A percentile compares a stretch with the other conserved stretches of the same genome.
These are phyloP conservation scores for Gallinago jamesoni DNA, from an alignment of 2,113 vertebrate species.

Conservation along the genomic window DNA sequence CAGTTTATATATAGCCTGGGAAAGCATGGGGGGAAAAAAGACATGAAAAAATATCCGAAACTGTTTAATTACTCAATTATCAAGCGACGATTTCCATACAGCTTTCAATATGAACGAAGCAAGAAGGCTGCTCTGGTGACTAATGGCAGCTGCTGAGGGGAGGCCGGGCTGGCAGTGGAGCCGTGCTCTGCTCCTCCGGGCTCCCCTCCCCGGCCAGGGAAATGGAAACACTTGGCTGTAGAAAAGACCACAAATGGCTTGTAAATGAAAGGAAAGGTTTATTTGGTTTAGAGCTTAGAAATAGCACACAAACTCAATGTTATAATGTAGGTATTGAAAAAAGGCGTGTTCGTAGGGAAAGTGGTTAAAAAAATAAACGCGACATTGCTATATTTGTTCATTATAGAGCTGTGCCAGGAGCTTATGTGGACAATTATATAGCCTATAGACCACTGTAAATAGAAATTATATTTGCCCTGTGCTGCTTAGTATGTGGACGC, in stretches of 20 bases:
- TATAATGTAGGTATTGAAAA: neutral
- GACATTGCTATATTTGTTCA: neutral
- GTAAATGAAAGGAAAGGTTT: neutral
- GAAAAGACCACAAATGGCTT: neutral
- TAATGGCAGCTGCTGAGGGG: fast-evolving
- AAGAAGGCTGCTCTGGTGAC: neutral
- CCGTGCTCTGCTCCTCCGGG: neutral
- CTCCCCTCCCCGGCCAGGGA: fast-evolving
- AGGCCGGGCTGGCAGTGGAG: neutral
- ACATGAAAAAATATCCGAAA: neutral
- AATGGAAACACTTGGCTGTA: neutral
- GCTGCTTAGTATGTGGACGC: neutral
- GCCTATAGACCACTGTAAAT: neutral
- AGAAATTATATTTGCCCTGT: neutral
- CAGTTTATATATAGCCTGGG: neutral
- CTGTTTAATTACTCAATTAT: neutral
- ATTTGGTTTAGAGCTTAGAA: neutral
- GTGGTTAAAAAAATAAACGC: neutral
- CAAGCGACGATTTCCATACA: neutral
- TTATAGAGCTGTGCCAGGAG: neutral
- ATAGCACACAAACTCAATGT: neutral
- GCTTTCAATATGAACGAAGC: neutral
- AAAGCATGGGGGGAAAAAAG: neutral
- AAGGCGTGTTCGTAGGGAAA: neutral
- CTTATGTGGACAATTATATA: neutral